A percentile compares a stretch with the other conserved stretches of the same genome.
These are phyloP conservation scores for Pachycephala philippinensis DNA, from an alignment of 2,113 vertebrate genomes.

Conservation along the genomic window DNA sequence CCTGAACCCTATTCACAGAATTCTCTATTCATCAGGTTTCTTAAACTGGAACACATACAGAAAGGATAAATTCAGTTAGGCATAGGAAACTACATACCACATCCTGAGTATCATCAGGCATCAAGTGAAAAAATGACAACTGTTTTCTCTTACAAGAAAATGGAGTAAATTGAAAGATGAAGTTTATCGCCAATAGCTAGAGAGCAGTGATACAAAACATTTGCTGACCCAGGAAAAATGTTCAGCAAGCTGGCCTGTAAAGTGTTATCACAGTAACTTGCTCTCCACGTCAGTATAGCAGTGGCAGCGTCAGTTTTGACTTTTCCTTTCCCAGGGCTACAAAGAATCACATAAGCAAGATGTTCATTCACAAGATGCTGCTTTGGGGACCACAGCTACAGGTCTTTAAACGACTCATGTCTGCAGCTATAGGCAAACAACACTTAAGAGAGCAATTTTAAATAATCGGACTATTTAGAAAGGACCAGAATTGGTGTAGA, in stretches of 20 bases:
- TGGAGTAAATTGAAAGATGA: background rate
- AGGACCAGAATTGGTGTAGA: background rate
- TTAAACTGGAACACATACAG: background rate
- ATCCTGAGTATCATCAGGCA: background rate
- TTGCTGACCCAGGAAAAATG: background rate
- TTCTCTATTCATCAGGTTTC: background rate
- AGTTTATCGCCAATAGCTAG: background rate
- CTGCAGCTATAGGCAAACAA: background rate
- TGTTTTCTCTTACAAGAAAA: background rate
- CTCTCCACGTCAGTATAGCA: background rate
- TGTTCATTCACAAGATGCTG: background rate
- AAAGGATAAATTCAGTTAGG: background rate
- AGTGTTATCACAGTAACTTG: background rate
- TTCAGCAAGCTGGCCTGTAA: background rate
- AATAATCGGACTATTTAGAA: background rate
- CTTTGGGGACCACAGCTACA: background rate
- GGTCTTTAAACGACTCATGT: background rate
- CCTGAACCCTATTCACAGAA: background rate
- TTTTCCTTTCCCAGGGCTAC: background rate
- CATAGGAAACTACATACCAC: background rate
- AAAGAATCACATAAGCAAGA: background rate
- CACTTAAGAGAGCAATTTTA: background rate
- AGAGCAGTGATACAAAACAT: background rate
- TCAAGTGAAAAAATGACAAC: background rate
- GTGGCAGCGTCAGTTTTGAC: background rate